Conservation (phyloP, 2,797 vertebrate species). For the Sebastes taczanowskii region DNA sequence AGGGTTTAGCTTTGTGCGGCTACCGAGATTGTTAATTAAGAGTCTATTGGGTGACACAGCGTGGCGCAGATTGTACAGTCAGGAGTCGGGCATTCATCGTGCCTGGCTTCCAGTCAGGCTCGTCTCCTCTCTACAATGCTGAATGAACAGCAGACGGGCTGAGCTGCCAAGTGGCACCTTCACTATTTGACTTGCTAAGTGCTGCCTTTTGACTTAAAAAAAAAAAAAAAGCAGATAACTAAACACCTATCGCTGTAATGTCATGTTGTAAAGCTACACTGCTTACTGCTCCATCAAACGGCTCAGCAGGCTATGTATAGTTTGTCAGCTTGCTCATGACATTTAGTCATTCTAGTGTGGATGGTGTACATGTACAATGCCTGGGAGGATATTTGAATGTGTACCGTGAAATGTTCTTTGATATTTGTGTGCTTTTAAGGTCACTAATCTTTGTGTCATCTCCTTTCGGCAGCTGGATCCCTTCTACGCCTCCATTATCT, state of each 20-base stretch:
- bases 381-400: neutral
- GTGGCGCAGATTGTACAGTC: slow-evolving; percentile 54
- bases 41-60: slow-evolving; percentile 55
- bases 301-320: neutral
- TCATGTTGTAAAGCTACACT: neutral
- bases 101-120: slow-evolving; percentile 5
- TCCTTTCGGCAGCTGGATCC: slow-evolving; percentile 84
- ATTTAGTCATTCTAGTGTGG: neutral
- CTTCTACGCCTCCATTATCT: slow-evolving; percentile 94
- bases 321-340: neutral
- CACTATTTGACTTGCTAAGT: neutral
- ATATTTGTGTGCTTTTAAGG: neutral
- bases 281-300: neutral
- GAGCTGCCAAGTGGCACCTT: slow-evolving; percentile 23
- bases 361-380: neutral
- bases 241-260: neutral
- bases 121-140: neutral
- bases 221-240: neutral
- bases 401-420: neutral
- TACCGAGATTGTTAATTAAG: slow-evolving; percentile 41
- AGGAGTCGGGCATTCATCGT: slow-evolving; percentile 16
- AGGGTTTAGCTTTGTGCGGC: slow-evolving; percentile 62
- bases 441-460: neutral
- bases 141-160: neutral
- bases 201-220: neutral